A percentile compares a stretch with the other conserved stretches of the same genome.
Conservation (phyloP, 2,113 vertebrate genomes). For the Genyomyrus donnyi region DNA sequence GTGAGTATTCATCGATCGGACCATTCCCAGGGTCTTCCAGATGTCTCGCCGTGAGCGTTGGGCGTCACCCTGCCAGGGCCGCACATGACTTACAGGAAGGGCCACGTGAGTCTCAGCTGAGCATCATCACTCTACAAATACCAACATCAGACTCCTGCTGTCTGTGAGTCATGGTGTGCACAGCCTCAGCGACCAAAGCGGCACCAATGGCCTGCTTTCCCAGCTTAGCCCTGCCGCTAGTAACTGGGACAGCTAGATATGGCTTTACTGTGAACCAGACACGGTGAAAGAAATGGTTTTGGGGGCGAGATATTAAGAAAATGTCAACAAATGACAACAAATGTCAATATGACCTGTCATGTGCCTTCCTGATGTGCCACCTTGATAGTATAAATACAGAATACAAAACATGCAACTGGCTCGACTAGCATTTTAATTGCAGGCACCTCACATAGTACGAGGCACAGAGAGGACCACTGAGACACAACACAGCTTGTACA, state of each 20-base stretch:
- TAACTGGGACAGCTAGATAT: background rate
- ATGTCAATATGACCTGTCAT: background rate
- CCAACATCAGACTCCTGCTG: background rate
- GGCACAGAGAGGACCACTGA: background rate
- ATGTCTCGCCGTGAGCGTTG: background rate
- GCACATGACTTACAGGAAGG: background rate
- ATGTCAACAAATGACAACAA: constrained; percentile 4
- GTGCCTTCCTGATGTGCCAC: background rate
- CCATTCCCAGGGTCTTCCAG: background rate
- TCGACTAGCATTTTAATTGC: background rate
- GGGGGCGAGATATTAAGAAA: background rate
- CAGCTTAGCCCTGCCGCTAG: background rate
- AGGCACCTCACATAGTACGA: background rate
- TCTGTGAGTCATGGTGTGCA: background rate
- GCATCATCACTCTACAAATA: background rate
- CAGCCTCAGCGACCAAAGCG: background rate
- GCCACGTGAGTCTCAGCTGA: background rate
- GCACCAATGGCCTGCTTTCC: background rate
- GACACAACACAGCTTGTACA: background rate
- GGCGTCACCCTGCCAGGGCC: background rate
- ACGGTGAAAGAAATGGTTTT: background rate
- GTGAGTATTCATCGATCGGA: background rate
- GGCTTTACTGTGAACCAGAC: background rate
- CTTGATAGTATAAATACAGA: background rate
- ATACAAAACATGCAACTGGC: background rate